Conservation (phyloP, 1,140 invertebrate species). For the Eueides isabella region DNA sequence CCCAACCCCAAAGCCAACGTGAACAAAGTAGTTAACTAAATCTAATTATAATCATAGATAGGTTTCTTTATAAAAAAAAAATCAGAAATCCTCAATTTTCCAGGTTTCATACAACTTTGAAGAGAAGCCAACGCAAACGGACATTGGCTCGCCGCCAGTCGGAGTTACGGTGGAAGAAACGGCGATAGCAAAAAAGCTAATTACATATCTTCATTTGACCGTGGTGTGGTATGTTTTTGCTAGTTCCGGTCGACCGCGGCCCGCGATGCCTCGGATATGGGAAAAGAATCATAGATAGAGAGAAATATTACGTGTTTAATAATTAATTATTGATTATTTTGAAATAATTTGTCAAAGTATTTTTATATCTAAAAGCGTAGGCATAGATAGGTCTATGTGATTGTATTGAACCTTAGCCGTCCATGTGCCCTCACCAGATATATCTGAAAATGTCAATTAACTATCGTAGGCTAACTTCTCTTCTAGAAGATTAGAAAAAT, state of each 20-base stretch:
- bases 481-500: too few species aligned
- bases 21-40: too few species aligned
- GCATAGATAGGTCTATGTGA: too few species aligned
- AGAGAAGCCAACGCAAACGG: conserved; percentile 66
- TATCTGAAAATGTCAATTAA: too few species aligned
- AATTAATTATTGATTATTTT: too few species aligned
- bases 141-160: conserved; percentile 57
- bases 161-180: conserved; percentile 64
- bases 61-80: neutral
- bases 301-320: neutral
- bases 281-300: neutral
- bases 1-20: too few species aligned
- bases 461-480: too few species aligned
- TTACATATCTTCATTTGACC: conserved; percentile 80
- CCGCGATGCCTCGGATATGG: conserved; percentile 44
- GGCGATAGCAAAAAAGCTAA: conserved; percentile 67
- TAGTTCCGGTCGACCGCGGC: conserved; percentile 54
- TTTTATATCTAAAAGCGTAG: too few species aligned
- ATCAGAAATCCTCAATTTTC: neutral
- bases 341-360: too few species aligned
- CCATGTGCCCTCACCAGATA: too few species aligned
- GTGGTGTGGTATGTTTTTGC: conserved; percentile 67
- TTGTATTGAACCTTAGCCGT: too few species aligned
- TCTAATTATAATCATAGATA: too few species aligned
- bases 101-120: conserved; percentile 52